phyloP scores from a whole-genome alignment of 2,888 invertebrate genomes.

The Morpho helenor region DNA sequence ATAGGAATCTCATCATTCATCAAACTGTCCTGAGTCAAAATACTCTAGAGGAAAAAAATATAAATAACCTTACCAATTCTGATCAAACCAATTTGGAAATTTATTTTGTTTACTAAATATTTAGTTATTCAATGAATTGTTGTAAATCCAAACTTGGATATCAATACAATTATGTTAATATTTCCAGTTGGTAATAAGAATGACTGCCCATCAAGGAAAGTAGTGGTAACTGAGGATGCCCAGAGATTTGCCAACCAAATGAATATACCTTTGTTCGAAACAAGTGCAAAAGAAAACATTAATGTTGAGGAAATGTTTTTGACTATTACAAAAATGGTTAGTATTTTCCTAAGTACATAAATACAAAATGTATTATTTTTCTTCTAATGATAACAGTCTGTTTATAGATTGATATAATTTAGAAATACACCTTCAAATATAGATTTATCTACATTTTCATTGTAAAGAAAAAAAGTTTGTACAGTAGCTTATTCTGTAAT shows the following conservation, averaged over 20 bases:
- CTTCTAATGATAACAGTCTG: too few relatives aligned
- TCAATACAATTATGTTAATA: slow-evolving; percentile 10
- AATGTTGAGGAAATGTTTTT: slow-evolving; percentile 98
- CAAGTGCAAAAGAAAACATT: slow-evolving; percentile 99
- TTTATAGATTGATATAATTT: too few relatives aligned
- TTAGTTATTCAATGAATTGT: not conserved
- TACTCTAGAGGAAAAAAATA: too few relatives aligned
- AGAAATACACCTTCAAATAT: too few relatives aligned
- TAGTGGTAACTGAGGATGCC: slow-evolving; percentile 98
- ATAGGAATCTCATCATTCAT: too few relatives aligned
- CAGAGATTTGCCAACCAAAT: slow-evolving; percentile 98
- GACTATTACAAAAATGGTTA: slow-evolving; percentile 82
- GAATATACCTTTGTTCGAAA: slow-evolving; percentile 98
- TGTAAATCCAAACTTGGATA: not conserved
- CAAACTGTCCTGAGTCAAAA: too few relatives aligned
- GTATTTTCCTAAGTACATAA: slow-evolving; percentile 8
- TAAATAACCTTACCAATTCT: too few relatives aligned
- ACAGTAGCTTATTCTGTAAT: too few relatives aligned
- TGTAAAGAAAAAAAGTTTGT: too few relatives aligned
- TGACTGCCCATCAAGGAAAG: slow-evolving; percentile 96
- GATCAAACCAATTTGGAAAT: not conserved
- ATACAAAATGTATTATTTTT: too few relatives aligned
- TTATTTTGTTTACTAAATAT: not conserved
- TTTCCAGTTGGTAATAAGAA: slow-evolving; percentile 96
- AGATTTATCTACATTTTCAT: too few relatives aligned